Conservation (phyloP, 1,140 invertebrate species). For the Triops longicaudatus region DNA sequence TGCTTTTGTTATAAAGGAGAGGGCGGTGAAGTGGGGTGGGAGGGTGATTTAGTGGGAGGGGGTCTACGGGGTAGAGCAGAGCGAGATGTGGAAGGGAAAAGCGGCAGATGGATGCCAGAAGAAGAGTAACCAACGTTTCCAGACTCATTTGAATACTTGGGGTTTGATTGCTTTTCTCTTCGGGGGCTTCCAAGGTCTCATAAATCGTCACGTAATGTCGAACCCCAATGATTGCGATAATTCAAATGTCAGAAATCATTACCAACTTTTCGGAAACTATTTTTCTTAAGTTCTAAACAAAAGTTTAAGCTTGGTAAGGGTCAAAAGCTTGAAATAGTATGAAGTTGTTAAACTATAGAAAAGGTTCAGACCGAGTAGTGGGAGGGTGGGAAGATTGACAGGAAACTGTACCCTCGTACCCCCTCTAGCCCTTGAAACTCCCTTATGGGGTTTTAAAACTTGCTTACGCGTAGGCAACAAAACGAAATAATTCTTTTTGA, state of each 20-base stretch:
- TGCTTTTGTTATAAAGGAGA: background rate
- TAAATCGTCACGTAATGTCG: background rate
- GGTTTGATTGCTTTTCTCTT: background rate
- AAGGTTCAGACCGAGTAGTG: background rate
- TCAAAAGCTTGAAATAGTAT: background rate
- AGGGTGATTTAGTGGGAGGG: background rate
- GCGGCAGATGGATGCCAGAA: background rate
- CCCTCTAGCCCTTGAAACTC: background rate
- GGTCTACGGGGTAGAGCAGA: too few species aligned
- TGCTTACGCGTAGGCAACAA: background rate
- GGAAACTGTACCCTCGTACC: background rate
- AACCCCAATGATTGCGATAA: background rate
- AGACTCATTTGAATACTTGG: conserved; percentile 4
- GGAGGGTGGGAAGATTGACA: background rate
- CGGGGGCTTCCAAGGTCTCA: background rate
- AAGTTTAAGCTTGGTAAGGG: too few species aligned
- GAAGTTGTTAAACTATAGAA: conserved; percentile 2
- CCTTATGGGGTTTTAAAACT: background rate
- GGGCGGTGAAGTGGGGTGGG: background rate
- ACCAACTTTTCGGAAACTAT: too few species aligned
- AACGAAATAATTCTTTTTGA: background rate
- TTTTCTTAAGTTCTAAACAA: too few species aligned
- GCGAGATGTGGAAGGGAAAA: background rate
- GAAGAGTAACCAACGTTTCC: background rate
- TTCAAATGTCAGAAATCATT: background rate